Evolutionary conservation across 2,888 invertebrate species (phyloP).

Genomic region (Lathronympha strigana): DNA sequence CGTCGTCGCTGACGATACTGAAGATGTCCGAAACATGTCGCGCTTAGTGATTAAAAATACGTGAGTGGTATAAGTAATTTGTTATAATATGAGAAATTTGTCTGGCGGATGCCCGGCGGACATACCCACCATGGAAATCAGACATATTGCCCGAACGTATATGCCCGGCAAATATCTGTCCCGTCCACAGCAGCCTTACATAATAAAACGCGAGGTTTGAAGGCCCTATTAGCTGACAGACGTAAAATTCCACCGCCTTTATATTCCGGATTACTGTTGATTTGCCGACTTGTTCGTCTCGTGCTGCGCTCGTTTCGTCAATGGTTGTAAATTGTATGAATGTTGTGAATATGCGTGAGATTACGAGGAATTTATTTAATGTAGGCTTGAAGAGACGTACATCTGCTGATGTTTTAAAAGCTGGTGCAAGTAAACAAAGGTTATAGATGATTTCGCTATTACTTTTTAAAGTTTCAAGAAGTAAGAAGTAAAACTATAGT

Average conservation of each 20-base stretch:
- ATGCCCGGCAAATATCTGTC: not conserved
- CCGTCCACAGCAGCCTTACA: slow-evolving; percentile 14
- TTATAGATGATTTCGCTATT: too few species aligned
- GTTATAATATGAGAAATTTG: too few species aligned
- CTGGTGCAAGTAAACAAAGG: too few species aligned
- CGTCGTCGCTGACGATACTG: too few species aligned
- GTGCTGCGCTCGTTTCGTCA: slow-evolving; percentile 13
- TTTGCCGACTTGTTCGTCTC: slow-evolving; percentile 28
- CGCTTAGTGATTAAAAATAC: too few species aligned
- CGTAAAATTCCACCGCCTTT: slow-evolving; percentile 27
- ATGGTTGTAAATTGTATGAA: slow-evolving; percentile 20
- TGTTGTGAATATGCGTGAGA: slow-evolving; percentile 13
- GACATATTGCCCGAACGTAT: too few species aligned
- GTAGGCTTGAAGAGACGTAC: not conserved
- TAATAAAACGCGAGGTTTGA: slow-evolving; percentile 35
- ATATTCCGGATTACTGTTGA: slow-evolving; percentile 28
- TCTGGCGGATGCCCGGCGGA: too few species aligned
- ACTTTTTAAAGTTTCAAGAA: too few species aligned
- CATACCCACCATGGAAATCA: too few species aligned
- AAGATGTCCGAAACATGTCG: too few species aligned
- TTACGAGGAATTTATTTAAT: not conserved
- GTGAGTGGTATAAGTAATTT: too few species aligned
- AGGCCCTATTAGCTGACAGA: slow-evolving; percentile 31
- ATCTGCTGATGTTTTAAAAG: not conserved
- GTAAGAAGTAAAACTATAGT: too few species aligned